phyloP scores from a whole-genome alignment of 2,888 invertebrate species.

The Petrophora chlorosata region DNA sequence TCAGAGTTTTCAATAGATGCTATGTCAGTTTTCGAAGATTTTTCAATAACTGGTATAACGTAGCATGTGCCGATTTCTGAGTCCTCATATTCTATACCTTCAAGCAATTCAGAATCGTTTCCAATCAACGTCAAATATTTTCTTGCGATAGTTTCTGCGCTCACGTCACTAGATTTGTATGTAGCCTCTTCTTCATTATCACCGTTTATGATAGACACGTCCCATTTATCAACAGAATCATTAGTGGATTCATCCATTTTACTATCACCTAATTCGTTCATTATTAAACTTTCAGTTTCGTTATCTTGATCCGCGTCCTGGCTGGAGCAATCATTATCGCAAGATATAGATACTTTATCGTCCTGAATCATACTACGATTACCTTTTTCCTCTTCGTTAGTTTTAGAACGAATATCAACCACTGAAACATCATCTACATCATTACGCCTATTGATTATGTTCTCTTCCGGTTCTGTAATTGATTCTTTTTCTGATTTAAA shows the following conservation, averaged over 20 bases:
- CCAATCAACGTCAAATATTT: constrained; percentile 16
- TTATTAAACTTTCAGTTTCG: no score
- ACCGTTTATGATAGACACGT: background rate
- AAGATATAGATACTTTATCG: no score
- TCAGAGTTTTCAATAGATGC: no score
- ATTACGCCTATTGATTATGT: constrained; percentile 18
- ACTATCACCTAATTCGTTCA: no score
- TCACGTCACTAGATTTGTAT: background rate
- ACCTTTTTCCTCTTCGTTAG: no score
- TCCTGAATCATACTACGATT: no score
- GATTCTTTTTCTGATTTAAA: constrained; percentile 13
- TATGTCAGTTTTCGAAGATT: background rate
- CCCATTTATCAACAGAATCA: no score
- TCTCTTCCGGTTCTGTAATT: constrained; percentile 8
- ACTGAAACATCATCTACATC: constrained; percentile 8
- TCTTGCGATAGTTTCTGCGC: constrained; percentile 3
- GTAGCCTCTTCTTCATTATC: background rate
- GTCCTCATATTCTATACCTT: constrained; percentile 50
- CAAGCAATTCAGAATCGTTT: constrained; percentile 9
- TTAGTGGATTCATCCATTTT: no score
- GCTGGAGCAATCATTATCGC: no score
- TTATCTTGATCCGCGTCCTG: no score
- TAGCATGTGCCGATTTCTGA: constrained; percentile 55
- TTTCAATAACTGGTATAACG: constrained; percentile 50
- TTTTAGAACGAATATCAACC: background rate